phyloP scores from a whole-genome alignment of 1,140 invertebrate genomes.

The Macrotrachela quadricornifera region DNA sequence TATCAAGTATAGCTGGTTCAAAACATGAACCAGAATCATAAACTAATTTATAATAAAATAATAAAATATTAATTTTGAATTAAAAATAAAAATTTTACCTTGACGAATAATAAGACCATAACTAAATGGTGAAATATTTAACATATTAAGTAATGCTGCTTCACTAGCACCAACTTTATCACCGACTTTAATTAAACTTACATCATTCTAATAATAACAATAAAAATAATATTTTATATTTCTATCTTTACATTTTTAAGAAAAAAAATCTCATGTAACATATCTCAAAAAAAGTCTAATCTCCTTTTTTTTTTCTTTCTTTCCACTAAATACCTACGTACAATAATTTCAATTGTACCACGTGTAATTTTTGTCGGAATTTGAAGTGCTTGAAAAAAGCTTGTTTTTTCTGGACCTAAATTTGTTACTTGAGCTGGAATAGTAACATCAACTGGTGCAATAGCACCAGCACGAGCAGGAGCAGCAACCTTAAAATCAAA shows the following conservation, averaged over 20 bases:
- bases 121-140: conserved; percentile 97
- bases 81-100: conserved; percentile 27
- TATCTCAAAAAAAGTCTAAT: conserved; percentile 46
- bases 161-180: conserved; percentile 95
- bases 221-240: too few relatives aligned
- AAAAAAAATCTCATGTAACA: conserved; percentile 24
- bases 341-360: conserved; percentile 92
- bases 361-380: conserved; percentile 99
- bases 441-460: conserved; percentile 80
- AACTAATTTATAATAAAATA: conserved; percentile 38
- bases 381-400: conserved; percentile 98
- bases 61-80: background rate
- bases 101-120: conserved; percentile 74
- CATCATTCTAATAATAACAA: conserved; percentile 50
- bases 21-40: conserved; percentile 97
- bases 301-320: too few relatives aligned
- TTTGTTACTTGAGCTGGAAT: conserved; percentile 94
- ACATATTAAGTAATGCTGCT: conserved; percentile 93
- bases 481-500: conserved; percentile 35
- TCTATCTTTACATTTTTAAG: conserved; percentile 1
- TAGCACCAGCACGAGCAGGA: conserved; percentile 80
- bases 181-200: conserved; percentile 72
- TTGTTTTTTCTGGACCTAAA: conserved; percentile 94
- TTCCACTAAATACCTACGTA: too few relatives aligned
- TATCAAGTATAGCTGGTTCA: conserved; percentile 82